A percentile compares a stretch with the other conserved stretches of the same genome.
Conservation (phyloP, 2,797 vertebrate species). For the Octomys mimax region DNA sequence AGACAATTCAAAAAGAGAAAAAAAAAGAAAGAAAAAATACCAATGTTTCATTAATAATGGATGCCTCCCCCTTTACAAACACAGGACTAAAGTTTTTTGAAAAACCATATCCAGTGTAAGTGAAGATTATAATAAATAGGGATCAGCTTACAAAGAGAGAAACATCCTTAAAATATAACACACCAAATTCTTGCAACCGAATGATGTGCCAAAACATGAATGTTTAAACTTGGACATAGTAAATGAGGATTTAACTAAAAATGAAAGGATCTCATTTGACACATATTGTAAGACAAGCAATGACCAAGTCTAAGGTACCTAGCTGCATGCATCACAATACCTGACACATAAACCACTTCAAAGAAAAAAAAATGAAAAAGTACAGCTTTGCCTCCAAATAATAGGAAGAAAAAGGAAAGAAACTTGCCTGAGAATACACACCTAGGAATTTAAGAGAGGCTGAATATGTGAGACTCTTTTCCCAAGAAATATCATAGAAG, state of each 20-base stretch:
- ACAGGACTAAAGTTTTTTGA: conserved; percentile 62
- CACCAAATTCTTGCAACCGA: conserved; percentile 32
- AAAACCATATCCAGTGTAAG: conserved; percentile 48
- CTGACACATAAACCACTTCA: conserved; percentile 45
- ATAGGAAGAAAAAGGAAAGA: conserved; percentile 5
- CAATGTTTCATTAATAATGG: conserved; percentile 80
- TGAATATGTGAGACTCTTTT: conserved; percentile 1
- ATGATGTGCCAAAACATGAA: neutral
- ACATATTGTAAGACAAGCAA: conserved; percentile 9
- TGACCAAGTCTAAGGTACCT: conserved; percentile 62
- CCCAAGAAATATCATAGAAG: conserved; percentile 76
- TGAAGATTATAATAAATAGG: conserved; percentile 58
- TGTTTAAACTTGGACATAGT: conserved; percentile 22
- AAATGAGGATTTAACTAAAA: conserved; percentile 39
- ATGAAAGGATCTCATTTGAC: neutral
- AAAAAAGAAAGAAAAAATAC: neutral
- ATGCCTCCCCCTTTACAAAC: conserved; percentile 63
- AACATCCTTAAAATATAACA: conserved; percentile 21
- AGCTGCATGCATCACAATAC: conserved; percentile 44
- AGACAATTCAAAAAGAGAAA: conserved; percentile 67
- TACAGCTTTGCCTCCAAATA: neutral
- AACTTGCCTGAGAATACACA: neutral
- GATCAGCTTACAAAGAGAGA: conserved; percentile 56
- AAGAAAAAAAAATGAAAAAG: neutral
- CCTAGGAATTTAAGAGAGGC: conserved; percentile 67